Conservation (phyloP, 2,797 vertebrate genomes). For the Pipistrellus nathusii region DNA sequence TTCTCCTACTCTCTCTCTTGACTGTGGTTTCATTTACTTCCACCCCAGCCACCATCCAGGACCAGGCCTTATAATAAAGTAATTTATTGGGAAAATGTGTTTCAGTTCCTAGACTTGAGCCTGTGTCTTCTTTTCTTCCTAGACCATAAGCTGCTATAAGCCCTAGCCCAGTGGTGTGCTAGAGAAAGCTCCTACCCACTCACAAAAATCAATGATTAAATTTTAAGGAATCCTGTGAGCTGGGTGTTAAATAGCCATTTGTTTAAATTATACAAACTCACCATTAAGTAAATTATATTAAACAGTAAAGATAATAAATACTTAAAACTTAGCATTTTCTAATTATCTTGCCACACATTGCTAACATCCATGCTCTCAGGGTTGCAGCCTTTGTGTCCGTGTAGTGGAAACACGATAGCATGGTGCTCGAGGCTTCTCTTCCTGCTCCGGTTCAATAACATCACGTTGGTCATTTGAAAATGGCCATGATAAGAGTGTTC, state of each 20-base stretch:
- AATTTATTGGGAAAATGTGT: background rate
- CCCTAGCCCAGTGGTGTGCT: background rate
- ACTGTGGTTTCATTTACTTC: background rate
- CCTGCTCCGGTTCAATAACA: fast-evolving
- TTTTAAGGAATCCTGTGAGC: slow-evolving; percentile 4
- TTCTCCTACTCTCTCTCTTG: background rate
- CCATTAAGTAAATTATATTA: background rate
- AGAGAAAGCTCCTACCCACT: background rate
- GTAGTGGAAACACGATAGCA: fast-evolving
- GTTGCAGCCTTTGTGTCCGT: background rate
- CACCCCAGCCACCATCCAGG: too few species aligned
- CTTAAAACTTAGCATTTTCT: background rate
- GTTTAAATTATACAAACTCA: background rate
- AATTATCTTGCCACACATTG: background rate
- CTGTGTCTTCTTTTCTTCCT: background rate
- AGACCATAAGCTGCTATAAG: background rate
- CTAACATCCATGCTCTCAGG: background rate
- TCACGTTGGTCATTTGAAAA: background rate
- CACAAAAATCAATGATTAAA: background rate
- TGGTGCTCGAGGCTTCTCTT: background rate
- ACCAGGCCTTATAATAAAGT: background rate
- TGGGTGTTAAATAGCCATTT: background rate
- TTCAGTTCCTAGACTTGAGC: background rate
- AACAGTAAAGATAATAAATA: background rate
- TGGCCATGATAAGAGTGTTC: background rate